Conservation (phyloP, 2,797 vertebrate species). For the Manis pentadactyla region DNA sequence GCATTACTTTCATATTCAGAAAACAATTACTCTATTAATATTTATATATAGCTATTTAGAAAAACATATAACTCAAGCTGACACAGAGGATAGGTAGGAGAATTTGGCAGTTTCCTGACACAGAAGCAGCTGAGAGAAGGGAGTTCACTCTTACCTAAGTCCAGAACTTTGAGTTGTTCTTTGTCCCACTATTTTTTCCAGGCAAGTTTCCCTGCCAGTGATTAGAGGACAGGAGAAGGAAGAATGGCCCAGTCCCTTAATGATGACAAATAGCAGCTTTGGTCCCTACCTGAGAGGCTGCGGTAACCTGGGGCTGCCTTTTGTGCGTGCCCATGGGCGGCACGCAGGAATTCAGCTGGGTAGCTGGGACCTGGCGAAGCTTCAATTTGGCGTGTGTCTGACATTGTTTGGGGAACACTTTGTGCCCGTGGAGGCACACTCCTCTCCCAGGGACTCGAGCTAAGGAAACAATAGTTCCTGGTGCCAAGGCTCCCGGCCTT, state of each 20-base stretch:
- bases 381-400: conserved; percentile 87
- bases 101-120: neutral
- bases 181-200: conserved; percentile 48
- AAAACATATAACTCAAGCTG: neutral
- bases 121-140: neutral
- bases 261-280: conserved; percentile 86
- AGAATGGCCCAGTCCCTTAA: conserved; percentile 82
- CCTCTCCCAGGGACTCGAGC: conserved; percentile 82
- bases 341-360: conserved; percentile 72
- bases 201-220: conserved; percentile 69
- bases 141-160: conserved; percentile 42
- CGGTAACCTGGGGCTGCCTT: conserved; percentile 83
- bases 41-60: neutral
- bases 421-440: conserved; percentile 83
- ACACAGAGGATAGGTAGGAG: neutral
- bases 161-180: conserved; percentile 64
- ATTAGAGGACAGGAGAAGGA: conserved; percentile 71
- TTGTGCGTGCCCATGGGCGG: conserved; percentile 75
- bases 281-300: conserved; percentile 82
- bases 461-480: conserved; percentile 75
- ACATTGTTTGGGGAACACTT: conserved; percentile 86
- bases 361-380: conserved; percentile 79
- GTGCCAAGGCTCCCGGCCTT: conserved; percentile 73
- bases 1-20: neutral
- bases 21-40: neutral